Conservation (phyloP, 2,797 vertebrate genomes). For the Chelonia mydas region DNA sequence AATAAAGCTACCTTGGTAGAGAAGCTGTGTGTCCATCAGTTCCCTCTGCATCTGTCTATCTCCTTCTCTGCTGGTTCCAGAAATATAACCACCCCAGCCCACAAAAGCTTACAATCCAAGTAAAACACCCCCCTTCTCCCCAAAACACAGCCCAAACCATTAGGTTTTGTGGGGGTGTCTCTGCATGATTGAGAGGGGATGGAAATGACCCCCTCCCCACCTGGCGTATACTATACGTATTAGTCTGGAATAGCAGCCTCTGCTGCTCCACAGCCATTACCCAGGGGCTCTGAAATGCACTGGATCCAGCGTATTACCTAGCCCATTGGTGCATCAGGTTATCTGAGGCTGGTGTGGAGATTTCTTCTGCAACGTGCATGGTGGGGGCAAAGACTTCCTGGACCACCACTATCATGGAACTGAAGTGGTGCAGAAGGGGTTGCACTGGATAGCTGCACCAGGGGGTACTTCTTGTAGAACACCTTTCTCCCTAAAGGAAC, state of each 20-base stretch:
- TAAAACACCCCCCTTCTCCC: not conserved
- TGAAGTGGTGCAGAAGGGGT: not conserved
- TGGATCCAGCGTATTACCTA: not conserved
- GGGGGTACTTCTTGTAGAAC: not conserved
- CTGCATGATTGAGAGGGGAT: not conserved
- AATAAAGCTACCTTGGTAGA: not conserved
- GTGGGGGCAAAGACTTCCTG: not conserved
- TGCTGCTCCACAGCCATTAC: not conserved
- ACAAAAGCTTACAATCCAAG: not conserved
- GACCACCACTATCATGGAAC: too few relatives aligned
- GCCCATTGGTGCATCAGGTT: not conserved
- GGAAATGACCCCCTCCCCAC: not conserved
- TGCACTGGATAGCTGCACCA: not conserved
- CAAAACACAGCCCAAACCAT: not conserved
- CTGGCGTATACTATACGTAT: not conserved
- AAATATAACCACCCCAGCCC: not conserved
- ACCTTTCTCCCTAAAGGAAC: not conserved
- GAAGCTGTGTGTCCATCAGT: not conserved
- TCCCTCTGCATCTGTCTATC: not conserved
- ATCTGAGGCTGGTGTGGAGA: not conserved
- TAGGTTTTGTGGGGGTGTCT: not conserved
- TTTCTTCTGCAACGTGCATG: not conserved
- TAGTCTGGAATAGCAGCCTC: not conserved
- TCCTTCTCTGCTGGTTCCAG: not conserved
- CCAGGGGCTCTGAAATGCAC: not conserved